Conservation (phyloP, 2,888 invertebrate genomes). For the Dasypogon diadema region DNA sequence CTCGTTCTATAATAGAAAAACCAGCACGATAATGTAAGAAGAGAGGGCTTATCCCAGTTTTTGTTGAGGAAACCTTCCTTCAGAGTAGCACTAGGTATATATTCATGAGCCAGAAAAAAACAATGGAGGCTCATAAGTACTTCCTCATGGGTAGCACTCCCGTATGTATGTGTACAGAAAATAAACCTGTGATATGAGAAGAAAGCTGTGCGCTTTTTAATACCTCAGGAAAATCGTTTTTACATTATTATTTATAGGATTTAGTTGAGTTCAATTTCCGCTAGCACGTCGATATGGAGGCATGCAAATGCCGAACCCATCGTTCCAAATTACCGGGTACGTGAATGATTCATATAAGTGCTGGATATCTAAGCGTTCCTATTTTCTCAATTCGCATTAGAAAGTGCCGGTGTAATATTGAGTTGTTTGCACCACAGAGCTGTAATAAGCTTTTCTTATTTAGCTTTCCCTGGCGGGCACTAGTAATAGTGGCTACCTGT, state of each 20-base stretch:
- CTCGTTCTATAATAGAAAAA: constrained; percentile 28
- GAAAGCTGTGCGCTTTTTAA: constrained; percentile 49
- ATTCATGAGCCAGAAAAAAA: constrained; percentile 25
- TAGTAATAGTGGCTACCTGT: constrained; percentile 55
- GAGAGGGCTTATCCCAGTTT: neutral
- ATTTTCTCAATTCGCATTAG: neutral
- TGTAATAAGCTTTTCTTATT: constrained; percentile 52
- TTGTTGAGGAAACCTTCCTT: neutral
- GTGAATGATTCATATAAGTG: neutral
- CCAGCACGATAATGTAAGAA: neutral
- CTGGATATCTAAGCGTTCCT: constrained; percentile 13
- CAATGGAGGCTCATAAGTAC: neutral
- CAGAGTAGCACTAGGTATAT: neutral
- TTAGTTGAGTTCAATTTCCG: constrained; percentile 55
- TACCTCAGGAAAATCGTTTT: constrained; percentile 55
- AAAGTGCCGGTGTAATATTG: constrained; percentile 44
- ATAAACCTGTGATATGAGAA: constrained; percentile 8
- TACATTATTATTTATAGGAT: constrained; percentile 55
- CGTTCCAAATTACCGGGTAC: neutral
- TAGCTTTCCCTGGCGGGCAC: constrained; percentile 40
- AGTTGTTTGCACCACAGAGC: constrained; percentile 47
- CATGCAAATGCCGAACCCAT: constrained; percentile 19
- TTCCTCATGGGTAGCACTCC: neutral
- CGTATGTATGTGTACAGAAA: neutral
- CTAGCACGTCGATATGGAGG: constrained; percentile 1